These are phyloP conservation scores for Platycnemis pennipes DNA, from an alignment of 2,888 invertebrate species.

Conservation along the genomic window DNA sequence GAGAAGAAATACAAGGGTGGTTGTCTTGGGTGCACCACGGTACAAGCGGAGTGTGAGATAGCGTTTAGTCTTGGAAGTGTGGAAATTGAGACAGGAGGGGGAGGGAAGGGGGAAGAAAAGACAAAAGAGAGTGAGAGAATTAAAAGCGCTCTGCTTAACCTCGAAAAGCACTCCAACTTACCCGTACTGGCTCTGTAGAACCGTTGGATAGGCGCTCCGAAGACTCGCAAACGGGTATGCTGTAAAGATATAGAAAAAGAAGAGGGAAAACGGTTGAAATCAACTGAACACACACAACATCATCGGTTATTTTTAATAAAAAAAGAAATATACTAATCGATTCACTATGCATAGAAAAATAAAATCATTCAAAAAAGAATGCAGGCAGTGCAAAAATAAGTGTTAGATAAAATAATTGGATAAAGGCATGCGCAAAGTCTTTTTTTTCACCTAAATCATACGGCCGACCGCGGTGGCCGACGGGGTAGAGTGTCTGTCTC, in stretches of 20 bases:
- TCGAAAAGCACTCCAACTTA: constrained; percentile 81
- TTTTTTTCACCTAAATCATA: constrained; percentile 60
- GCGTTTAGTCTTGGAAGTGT: neutral
- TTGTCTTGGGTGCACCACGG: neutral
- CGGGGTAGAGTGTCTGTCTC: constrained; percentile 59
- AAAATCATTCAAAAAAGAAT: neutral
- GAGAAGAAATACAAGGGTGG: neutral
- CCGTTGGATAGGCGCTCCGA: constrained; percentile 88
- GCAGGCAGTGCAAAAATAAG: neutral
- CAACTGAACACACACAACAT: neutral
- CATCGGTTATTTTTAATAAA: no score
- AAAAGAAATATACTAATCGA: neutral
- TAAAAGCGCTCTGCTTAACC: constrained; percentile 69
- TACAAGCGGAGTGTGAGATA: constrained; percentile 11
- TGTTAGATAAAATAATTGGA: neutral
- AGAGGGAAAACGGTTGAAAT: neutral
- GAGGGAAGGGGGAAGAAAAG: constrained; percentile 38
- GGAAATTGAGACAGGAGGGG: neutral
- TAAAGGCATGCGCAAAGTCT: constrained; percentile 30
- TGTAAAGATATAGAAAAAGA: constrained; percentile 78
- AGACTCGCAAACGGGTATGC: constrained; percentile 89
- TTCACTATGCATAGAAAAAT: neutral
- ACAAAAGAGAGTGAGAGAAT: constrained; percentile 66
- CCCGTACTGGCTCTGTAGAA: constrained; percentile 92
- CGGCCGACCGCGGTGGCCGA: constrained; percentile 61